These are phyloP conservation scores for Crypturellus tataupa DNA, from an alignment of 2,797 vertebrate genomes.

Conservation along the genomic window DNA sequence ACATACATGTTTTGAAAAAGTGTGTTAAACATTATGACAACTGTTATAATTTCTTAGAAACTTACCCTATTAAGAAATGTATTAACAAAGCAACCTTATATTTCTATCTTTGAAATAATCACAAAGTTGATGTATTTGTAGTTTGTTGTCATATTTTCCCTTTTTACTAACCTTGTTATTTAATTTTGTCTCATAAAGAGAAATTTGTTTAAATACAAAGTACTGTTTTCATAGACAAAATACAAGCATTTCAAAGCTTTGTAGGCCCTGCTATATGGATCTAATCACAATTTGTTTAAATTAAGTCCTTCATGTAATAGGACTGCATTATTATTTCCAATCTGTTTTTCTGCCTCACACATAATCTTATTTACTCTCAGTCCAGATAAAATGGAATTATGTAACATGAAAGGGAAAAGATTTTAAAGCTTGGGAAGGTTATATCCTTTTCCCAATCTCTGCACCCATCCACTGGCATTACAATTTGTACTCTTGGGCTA, in stretches of 20 bases:
- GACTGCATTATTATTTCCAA: background rate
- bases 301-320: background rate
- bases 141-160: constrained; percentile 14
- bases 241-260: background rate
- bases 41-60: constrained; percentile 13
- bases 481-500: background rate
- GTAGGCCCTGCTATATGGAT: background rate
- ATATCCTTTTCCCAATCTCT: background rate
- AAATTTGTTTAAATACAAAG: constrained; percentile 43
- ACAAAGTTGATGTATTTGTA: background rate
- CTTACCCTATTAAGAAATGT: background rate
- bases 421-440: background rate
- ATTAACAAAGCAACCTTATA: constrained; percentile 16
- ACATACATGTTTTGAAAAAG: background rate
- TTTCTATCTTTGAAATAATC: constrained; percentile 42
- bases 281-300: background rate
- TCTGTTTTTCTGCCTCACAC: background rate
- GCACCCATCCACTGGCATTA: background rate
- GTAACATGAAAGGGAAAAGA: background rate
- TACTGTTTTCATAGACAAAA: background rate
- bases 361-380: background rate
- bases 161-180: background rate
- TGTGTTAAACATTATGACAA: constrained; percentile 2
- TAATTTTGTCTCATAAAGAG: constrained; percentile 11
- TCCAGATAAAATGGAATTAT: background rate